Evolutionary conservation across 2,113 vertebrate genomes (phyloP).

Genomic region (Scortum barcoo): DNA sequence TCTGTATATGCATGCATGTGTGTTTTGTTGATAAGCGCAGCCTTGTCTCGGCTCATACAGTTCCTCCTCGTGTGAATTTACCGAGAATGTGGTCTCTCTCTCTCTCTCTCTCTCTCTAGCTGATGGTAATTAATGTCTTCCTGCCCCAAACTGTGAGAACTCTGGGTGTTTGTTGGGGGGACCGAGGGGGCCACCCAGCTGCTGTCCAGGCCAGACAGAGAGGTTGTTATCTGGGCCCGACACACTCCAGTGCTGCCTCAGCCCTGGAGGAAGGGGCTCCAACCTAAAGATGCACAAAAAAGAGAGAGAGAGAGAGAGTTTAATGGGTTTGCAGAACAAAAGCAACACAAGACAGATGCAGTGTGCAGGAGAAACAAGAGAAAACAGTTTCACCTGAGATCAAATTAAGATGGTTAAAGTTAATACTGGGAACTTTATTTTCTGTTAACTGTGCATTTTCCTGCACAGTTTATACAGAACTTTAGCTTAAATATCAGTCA

Average conservation of each 20-base stretch:
- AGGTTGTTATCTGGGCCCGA: conserved; percentile 12
- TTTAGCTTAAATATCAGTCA: no score
- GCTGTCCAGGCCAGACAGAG: conserved; percentile 14
- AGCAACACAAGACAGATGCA: not conserved
- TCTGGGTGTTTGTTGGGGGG: no score
- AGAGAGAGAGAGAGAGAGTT: not conserved
- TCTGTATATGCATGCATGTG: not conserved
- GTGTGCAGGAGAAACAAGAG: not conserved
- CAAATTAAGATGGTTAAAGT: not conserved
- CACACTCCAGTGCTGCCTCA: not conserved
- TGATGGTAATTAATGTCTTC: conserved; percentile 51
- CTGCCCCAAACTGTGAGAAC: conserved; percentile 32
- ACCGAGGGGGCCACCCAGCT: not conserved
- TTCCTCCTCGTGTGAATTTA: conserved; percentile 17
- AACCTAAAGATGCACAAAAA: not conserved
- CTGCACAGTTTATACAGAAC: no score
- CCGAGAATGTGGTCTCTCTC: not conserved
- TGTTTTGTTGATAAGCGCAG: conserved; percentile 19
- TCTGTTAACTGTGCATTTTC: no score
- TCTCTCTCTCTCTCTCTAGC: no score
- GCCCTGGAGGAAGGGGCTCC: conserved; percentile 21
- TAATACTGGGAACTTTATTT: no score
- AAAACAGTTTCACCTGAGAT: not conserved
- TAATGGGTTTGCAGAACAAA: not conserved
- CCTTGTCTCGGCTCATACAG: not conserved